phyloP scores from a whole-genome alignment of 2,113 vertebrate genomes.

The Thamnaconus septentrionalis region DNA sequence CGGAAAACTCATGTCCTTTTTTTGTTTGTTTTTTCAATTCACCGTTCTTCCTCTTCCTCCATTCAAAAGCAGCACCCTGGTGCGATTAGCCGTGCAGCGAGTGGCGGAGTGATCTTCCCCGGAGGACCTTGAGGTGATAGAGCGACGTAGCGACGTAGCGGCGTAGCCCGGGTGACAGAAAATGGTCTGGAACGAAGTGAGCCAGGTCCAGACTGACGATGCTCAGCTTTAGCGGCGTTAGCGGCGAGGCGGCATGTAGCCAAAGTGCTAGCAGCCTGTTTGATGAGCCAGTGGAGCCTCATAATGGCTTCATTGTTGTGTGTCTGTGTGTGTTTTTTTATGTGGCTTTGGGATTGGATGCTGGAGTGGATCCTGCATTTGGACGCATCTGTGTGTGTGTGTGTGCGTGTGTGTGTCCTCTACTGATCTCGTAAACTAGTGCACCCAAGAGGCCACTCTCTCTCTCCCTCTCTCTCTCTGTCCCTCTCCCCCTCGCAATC shows the following conservation, averaged over 20 bases:
- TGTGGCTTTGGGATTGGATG: not conserved
- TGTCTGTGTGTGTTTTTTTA: not conserved
- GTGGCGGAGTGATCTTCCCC: no score
- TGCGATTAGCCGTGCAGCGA: no score
- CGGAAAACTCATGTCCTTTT: no score
- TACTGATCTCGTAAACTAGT: not conserved
- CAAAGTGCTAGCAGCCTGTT: slow-evolving; percentile 30
- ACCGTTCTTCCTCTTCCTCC: no score
- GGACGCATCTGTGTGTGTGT: not conserved
- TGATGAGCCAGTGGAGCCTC: slow-evolving; percentile 3
- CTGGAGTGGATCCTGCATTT: not conserved
- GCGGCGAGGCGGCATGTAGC: slow-evolving; percentile 1
- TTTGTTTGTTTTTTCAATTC: slow-evolving; percentile 32
- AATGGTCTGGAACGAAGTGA: slow-evolving; percentile 14
- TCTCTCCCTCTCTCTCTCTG: no score
- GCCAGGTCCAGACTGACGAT: slow-evolving; percentile 8
- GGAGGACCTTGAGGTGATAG: no score
- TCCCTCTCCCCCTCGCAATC: no score
- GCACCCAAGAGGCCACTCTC: not conserved
- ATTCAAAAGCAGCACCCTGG: no score
- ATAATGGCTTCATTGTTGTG: slow-evolving; percentile 10
- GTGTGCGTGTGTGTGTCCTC: not conserved
- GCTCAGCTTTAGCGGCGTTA: slow-evolving; percentile 1
- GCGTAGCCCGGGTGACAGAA: not conserved
- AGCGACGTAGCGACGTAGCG: no score